Base-by-base conservation (phyloP, 2,113 vertebrate genomes). In the Mastomys natalensis region DNA sequence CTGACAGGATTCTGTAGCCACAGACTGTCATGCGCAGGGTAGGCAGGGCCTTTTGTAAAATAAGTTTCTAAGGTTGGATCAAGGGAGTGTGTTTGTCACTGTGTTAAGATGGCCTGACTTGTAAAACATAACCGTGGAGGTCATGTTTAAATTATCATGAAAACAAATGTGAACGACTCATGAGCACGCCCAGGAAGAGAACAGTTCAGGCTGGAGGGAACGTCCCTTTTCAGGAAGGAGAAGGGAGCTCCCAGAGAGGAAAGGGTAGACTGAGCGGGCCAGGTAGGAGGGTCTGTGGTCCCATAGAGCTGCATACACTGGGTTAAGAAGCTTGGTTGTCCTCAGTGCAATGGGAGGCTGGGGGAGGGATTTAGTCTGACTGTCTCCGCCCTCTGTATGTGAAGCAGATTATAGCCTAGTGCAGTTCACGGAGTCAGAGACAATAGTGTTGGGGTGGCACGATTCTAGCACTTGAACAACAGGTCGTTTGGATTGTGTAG, bases 121-220 rank as follows among this genome's bases (percentile, higher is more conserved):
- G 21, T 3, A 89, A 58, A 53, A 8, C 84, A 17, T 34, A 11
- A 74, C 3, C 19, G 1, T 5, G 29, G 66, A 43, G 1, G n/a
- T 92, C 74, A 92, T 60, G 64, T 66, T 94, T 92, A 92, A 76
- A 66, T n/a, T 80, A 7, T 16, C 34, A 43, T n/a, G 19, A 72
- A 17, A 53, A 17, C 51, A 16, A 82, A 37, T 40, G 70, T 87
- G 55, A 26, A 10, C 2, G 21, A 62, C 72, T 40, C n/a, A 13
- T n/a, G 37, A 40, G 78, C 64, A 37, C 10, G 5, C 26, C 48
- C 26, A 89, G 34, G n/a, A 66, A 70, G 24, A 85, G 78, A 87
- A 24, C 43, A 6, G 45, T 37, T 5, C 16, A 51, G 48, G 55
- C 64, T 60, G 53, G 58, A 89, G 40, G n/a, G 19, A 48, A 15